These are phyloP conservation scores for Zele albiditarsus DNA, from an alignment of 2,888 invertebrate species.

Conservation along the genomic window DNA sequence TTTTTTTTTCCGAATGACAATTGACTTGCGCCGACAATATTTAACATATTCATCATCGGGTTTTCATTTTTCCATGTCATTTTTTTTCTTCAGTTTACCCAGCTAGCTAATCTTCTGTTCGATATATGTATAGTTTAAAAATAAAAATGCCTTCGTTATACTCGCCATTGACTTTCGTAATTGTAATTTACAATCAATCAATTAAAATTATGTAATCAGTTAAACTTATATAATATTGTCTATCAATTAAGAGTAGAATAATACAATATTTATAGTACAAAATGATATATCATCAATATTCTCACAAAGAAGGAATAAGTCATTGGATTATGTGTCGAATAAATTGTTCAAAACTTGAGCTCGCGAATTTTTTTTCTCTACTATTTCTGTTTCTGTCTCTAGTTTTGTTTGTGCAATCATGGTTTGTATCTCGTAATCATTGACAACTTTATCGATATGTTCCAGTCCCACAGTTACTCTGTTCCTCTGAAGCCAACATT, in stretches of 20 bases:
- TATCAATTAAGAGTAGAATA: conserved; percentile 46
- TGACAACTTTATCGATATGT: conserved; percentile 10
- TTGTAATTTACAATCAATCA: conserved; percentile 16
- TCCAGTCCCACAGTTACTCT: conserved; percentile 3
- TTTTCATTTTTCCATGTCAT: background rate
- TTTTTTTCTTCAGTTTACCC: background rate
- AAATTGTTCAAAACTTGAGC: conserved; percentile 7
- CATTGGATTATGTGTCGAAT: conserved; percentile 16
- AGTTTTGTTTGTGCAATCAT: conserved; percentile 15
- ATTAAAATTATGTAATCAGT: conserved; percentile 39
- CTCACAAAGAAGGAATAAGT: conserved; percentile 35
- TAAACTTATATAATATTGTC: conserved; percentile 48
- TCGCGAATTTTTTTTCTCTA: background rate
- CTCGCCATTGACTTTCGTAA: conserved; percentile 7
- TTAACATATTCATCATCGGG: background rate
- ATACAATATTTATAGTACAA: conserved; percentile 52
- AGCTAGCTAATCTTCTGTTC: background rate
- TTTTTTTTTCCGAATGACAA: background rate
- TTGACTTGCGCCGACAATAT: background rate
- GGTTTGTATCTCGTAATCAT: background rate
- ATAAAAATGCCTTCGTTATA: conserved; percentile 3
- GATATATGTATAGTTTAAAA: background rate
- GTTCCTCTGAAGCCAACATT: conserved; percentile 10
- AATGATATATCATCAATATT: conserved; percentile 46
- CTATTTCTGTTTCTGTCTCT: conserved; percentile 20